These are phyloP conservation scores for Fragum fragum DNA, from an alignment of 2,888 invertebrate species.

Conservation along the genomic window DNA sequence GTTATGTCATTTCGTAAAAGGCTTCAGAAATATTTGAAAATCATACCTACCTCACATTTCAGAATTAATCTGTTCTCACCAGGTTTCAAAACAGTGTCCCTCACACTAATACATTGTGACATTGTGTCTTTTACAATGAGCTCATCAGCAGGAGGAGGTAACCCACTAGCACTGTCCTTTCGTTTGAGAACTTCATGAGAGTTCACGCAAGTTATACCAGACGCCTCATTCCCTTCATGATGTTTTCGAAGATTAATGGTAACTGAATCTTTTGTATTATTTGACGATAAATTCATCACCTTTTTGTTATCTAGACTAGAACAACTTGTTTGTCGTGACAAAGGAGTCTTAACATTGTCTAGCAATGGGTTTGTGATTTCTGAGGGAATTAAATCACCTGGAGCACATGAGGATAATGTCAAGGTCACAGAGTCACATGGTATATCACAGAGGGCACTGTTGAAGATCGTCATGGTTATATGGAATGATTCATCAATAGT, in stretches of 20 bases:
- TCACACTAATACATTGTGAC: conserved; percentile 88
- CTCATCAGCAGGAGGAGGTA: conserved; percentile 38
- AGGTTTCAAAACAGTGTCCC: conserved; percentile 86
- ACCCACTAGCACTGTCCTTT: conserved; percentile 74
- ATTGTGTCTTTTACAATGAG: conserved; percentile 50
- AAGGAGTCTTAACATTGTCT: conserved; percentile 49
- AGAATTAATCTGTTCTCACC: conserved; percentile 87
- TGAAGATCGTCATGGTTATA: conserved; percentile 60
- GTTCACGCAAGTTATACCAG: conserved; percentile 77
- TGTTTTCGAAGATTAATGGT: conserved; percentile 71
- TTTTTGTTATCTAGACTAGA: conserved; percentile 72
- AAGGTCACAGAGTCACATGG: conserved; percentile 69
- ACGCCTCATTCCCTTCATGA: conserved; percentile 69
- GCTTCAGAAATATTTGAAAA: not conserved
- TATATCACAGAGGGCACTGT: conserved; percentile 67
- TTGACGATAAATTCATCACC: conserved; percentile 68
- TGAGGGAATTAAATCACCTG: conserved; percentile 3
- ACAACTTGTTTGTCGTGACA: conserved; percentile 71
- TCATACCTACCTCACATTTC: conserved; percentile 83
- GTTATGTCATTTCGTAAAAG: too few relatives aligned
- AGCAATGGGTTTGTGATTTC: conserved; percentile 27
- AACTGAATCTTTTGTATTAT: conserved; percentile 67
- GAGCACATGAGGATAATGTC: conserved; percentile 56
- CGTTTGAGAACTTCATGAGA: conserved; percentile 78
- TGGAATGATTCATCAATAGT: conserved; percentile 61